phyloP scores from a whole-genome alignment of 1,140 invertebrate genomes.

The Drosophila sp. region DNA sequence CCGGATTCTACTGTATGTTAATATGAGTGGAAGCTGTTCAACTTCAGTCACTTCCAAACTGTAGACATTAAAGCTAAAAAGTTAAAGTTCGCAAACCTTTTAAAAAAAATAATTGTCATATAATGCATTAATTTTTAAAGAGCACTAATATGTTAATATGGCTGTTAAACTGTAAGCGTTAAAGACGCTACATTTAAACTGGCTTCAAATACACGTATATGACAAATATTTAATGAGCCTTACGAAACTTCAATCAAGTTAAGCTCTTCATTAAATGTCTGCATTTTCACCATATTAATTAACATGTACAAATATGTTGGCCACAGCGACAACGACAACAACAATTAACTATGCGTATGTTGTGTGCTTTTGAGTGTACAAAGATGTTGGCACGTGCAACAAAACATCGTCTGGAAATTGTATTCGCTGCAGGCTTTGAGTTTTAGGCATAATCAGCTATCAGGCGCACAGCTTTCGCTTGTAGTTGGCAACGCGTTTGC shows the following conservation, averaged over 20 bases:
- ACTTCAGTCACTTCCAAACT: too few species aligned
- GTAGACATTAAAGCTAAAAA: too few species aligned
- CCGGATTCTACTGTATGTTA: too few species aligned
- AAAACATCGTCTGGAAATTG: neutral
- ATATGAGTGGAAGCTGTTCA: too few species aligned
- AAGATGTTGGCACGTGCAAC: neutral
- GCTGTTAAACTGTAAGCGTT: neutral
- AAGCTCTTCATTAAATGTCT: neutral
- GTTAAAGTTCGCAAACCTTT: neutral
- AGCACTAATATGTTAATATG: neutral
- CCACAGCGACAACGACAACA: neutral
- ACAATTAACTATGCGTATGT: neutral
- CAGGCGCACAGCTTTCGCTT: constrained; percentile 2
- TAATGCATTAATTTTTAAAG: neutral
- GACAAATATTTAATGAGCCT: constrained; percentile 1
- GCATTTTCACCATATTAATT: neutral
- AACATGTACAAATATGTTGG: neutral
- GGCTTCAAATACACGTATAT: neutral
- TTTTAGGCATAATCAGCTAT: constrained; percentile 20
- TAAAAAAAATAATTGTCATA: too few species aligned
- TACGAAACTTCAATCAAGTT: constrained; percentile 1
- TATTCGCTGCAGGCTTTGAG: neutral
- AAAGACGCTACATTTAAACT: neutral
- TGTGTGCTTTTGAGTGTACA: neutral
- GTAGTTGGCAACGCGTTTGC: constrained; percentile 36